phyloP scores from a whole-genome alignment of 1,140 invertebrate genomes.

The Zaprionus davidi region DNA sequence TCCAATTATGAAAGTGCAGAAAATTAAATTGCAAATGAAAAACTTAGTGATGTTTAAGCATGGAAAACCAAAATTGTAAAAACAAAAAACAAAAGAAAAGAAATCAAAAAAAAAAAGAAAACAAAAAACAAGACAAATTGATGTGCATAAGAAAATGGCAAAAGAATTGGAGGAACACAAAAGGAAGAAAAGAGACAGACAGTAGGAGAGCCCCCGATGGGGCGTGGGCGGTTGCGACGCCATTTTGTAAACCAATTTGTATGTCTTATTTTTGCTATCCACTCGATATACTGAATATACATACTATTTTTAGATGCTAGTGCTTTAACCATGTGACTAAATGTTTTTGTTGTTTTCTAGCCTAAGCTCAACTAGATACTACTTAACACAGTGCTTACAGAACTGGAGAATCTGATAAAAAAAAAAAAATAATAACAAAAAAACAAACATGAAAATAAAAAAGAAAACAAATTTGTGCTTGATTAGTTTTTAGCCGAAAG shows the following conservation, averaged over 20 bases:
- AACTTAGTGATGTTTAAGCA: constrained; percentile 20
- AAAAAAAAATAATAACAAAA: constrained; percentile 32
- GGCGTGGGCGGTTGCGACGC: not conserved
- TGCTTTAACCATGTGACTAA: constrained; percentile 54
- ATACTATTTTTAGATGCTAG: constrained; percentile 54
- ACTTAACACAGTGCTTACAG: constrained; percentile 10
- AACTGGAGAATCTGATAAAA: constrained; percentile 4
- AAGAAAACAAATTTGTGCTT: constrained; percentile 20
- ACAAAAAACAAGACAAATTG: constrained; percentile 1
- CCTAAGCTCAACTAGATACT: constrained; percentile 40
- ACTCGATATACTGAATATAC: constrained; percentile 21
- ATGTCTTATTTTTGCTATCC: constrained; percentile 55
- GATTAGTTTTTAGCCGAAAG: constrained; percentile 37
- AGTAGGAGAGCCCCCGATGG: not conserved
- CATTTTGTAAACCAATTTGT: constrained; percentile 25
- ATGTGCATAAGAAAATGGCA: constrained; percentile 4
- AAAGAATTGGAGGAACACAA: not conserved
- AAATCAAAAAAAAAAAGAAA: constrained; percentile 47
- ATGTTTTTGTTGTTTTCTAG: constrained; percentile 46
- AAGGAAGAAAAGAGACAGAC: not conserved
- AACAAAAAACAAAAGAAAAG: constrained; percentile 23
- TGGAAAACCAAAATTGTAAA: constrained; percentile 67
- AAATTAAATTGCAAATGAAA: constrained; percentile 7
- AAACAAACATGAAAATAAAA: constrained; percentile 12
- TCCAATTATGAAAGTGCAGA: constrained; percentile 64